Evolutionary conservation across 2,888 invertebrate genomes (phyloP).

Genomic region (Archips crataeganus): DNA sequence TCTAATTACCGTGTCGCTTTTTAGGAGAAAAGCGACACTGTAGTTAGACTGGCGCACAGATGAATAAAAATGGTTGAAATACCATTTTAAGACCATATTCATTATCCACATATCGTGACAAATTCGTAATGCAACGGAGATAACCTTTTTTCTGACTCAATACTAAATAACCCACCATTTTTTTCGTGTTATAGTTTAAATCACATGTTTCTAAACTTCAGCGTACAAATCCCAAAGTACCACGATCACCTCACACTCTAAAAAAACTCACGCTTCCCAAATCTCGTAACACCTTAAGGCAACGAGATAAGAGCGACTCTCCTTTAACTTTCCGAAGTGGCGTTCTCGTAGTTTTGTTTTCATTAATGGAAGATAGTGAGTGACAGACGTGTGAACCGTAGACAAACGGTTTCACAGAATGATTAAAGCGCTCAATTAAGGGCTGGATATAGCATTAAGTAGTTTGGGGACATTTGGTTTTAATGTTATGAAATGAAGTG

Average conservation of each 20-base stretch:
- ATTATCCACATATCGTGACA: no score
- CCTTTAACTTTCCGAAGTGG: not conserved
- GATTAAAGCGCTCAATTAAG: constrained; percentile 50
- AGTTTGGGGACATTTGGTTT: constrained; percentile 45
- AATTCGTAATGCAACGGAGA: no score
- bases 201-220: not conserved
- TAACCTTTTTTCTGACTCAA: no score
- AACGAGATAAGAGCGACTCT: not conserved
- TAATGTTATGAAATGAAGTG: constrained; percentile 43
- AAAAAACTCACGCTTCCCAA: not conserved
- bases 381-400: constrained; percentile 80
- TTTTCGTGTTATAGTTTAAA: no score
- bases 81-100: no score
- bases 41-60: no score
- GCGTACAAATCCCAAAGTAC: not conserved
- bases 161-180: no score
- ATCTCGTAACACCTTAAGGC: not conserved
- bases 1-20: no score
- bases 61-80: no score
- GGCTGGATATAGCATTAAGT: constrained; percentile 48
- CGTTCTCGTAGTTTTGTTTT: constrained; percentile 63
- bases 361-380: constrained; percentile 52
- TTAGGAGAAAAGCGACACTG: no score
- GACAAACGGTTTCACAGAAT: constrained; percentile 72
- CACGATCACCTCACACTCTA: not conserved